Percentiles rank a stretch among this genome's conserved stretches.
Conservation (phyloP, 37 sponge, comb jelly and placozoan species). For the Crambe crambe region DNA sequence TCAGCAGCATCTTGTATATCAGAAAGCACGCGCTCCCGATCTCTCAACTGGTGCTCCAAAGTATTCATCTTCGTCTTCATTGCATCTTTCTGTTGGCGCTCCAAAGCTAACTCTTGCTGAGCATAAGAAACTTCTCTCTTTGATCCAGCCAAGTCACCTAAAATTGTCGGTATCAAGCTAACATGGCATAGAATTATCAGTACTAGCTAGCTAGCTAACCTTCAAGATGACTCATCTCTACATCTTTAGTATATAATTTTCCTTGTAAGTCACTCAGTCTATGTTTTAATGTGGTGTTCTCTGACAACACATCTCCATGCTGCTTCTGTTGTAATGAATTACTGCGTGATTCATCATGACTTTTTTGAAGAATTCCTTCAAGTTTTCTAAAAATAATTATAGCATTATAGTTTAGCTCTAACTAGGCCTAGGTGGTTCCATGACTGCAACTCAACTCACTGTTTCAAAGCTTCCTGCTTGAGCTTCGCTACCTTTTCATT, state of each 20-base stretch:
- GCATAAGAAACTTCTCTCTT: background rate
- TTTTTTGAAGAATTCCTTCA: background rate
- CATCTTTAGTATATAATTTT: background rate
- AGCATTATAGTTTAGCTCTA: background rate
- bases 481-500: background rate
- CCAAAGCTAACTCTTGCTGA: constrained; percentile 2
- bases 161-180: background rate
- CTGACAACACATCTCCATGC: background rate
- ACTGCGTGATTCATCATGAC: background rate
- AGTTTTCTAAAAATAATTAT: background rate
- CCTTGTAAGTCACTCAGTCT: background rate
- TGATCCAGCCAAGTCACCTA: background rate
- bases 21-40: background rate
- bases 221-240: background rate
- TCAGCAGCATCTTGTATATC: background rate
- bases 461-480: background rate
- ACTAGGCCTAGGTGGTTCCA: no score
- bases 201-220: background rate
- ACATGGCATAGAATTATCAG: background rate
- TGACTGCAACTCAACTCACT: background rate
- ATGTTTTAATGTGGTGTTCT: background rate
- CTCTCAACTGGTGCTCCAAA: constrained; percentile 1
- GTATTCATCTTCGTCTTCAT: constrained; percentile 21
- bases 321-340: background rate
- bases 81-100: background rate